phyloP scores from a whole-genome alignment of 1,140 invertebrate genomes.

The Pogonomyrmex californicus region DNA sequence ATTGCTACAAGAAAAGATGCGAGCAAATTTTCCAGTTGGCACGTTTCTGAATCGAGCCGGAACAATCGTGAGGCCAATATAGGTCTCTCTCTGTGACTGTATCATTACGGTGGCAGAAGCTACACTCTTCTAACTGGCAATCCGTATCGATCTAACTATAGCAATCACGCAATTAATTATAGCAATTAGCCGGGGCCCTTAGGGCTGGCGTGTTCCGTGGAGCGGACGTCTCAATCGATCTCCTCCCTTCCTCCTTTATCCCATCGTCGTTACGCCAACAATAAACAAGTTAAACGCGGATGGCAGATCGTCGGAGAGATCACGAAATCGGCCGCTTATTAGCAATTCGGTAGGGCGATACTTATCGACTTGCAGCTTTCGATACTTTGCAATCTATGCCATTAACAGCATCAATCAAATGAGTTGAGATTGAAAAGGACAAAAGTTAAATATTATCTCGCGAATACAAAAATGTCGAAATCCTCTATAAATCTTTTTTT shows the following conservation, averaged over 20 bases:
- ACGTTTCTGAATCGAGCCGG: constrained; percentile 60
- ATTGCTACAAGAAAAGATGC: background rate
- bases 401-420: constrained; percentile 10
- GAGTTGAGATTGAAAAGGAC: constrained; percentile 1
- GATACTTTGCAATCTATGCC: constrained; percentile 21
- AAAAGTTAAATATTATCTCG: background rate
- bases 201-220: constrained; percentile 71
- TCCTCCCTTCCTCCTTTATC: background rate
- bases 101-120: constrained; percentile 71
- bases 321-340: constrained; percentile 49
- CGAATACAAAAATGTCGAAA: constrained; percentile 1
- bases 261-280: constrained; percentile 40
- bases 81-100: constrained; percentile 59
- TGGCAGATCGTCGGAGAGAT: constrained; percentile 52
- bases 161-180: constrained; percentile 81
- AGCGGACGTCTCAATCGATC: constrained; percentile 74
- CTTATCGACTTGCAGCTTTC: constrained; percentile 23
- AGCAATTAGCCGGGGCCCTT: constrained; percentile 78
- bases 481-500: background rate
- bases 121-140: constrained; percentile 68
- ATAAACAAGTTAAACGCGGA: constrained; percentile 59
- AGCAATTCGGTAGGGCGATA: constrained; percentile 49
- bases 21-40: background rate
- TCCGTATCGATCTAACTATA: constrained; percentile 77
- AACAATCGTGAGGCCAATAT: constrained; percentile 59